A percentile compares a stretch with the other conserved stretches of the same genome.
Conservation (phyloP, 2,888 invertebrate species). For the Leptinotarsa juncta region DNA sequence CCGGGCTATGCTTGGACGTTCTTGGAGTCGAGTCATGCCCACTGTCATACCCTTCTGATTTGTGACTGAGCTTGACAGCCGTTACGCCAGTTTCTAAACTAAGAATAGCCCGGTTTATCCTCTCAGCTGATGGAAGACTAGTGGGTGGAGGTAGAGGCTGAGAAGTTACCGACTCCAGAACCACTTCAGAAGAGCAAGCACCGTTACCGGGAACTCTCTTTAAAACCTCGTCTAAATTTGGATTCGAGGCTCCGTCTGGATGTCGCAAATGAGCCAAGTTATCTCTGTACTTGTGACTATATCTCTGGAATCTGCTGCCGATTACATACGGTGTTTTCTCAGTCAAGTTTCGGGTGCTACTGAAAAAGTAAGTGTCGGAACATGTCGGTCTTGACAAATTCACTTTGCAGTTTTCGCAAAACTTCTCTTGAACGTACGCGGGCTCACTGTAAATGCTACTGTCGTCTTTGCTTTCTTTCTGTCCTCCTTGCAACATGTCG, state of each 20-base stretch:
- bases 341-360: constrained; percentile 68
- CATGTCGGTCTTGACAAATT: constrained; percentile 77
- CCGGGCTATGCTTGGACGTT: constrained; percentile 84
- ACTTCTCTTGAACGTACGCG: constrained; percentile 80
- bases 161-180: constrained; percentile 50
- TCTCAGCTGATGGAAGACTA: constrained; percentile 73
- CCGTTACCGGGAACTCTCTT: constrained; percentile 74
- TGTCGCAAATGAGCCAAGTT: constrained; percentile 80
- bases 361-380: constrained; percentile 68
- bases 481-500: constrained; percentile 73
- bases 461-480: constrained; percentile 68
- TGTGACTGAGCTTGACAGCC: constrained; percentile 69
- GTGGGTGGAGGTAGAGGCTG: constrained; percentile 68
- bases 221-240: constrained; percentile 80
- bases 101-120: constrained; percentile 72
- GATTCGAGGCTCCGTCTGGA: constrained; percentile 94
- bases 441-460: constrained; percentile 91
- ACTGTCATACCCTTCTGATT: constrained; percentile 83
- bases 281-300: constrained; percentile 68
- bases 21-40: constrained; percentile 87
- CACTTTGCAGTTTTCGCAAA: constrained; percentile 81
- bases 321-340: constrained; percentile 53
- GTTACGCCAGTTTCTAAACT: constrained; percentile 75
- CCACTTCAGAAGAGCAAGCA: constrained; percentile 66
- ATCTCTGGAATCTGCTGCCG: constrained; percentile 71